Percentiles rank a stretch among this genome's conserved stretches.
phyloP scores from a whole-genome alignment of 1,140 invertebrate species.

The Trypoxylus dichotomus region DNA sequence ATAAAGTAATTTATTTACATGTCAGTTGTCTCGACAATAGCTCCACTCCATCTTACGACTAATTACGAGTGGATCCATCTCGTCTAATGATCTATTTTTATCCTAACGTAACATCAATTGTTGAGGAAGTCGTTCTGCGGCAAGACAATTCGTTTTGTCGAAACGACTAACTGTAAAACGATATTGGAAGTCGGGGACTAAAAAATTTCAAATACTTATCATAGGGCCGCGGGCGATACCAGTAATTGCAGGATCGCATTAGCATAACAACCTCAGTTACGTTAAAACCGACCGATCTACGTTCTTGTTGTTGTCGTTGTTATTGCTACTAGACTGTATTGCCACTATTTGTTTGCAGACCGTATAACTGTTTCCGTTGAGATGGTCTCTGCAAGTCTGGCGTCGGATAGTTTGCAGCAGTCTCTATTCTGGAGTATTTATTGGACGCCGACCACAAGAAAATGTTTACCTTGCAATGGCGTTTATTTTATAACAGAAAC shows the following conservation, averaged over 20 bases:
- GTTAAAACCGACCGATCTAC: neutral
- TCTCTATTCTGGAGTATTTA: too few species aligned
- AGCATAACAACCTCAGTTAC: constrained; percentile 19
- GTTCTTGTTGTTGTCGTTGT: neutral
- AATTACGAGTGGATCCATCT: neutral
- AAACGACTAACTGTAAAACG: constrained; percentile 18
- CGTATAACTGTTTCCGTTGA: neutral
- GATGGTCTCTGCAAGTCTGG: too few species aligned
- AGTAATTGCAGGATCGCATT: constrained; percentile 25
- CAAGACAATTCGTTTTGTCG: constrained; percentile 9
- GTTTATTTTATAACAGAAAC: too few species aligned
- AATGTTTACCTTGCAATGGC: too few species aligned
- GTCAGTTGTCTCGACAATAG: constrained; percentile 4
- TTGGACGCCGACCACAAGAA: too few species aligned
- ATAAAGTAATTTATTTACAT: constrained; percentile 8
- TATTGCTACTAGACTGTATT: neutral
- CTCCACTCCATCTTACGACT: neutral
- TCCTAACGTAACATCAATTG: constrained; percentile 11
- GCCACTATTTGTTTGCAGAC: neutral
- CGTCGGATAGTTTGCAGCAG: too few species aligned
- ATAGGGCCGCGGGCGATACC: neutral
- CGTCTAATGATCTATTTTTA: constrained; percentile 18
- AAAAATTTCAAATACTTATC: constrained; percentile 15
- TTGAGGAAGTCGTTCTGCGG: constrained; percentile 15
- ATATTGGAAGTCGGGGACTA: neutral